These are phyloP conservation scores for Cephus spinipes DNA, from an alignment of 2,888 invertebrate species.

Conservation along the genomic window DNA sequence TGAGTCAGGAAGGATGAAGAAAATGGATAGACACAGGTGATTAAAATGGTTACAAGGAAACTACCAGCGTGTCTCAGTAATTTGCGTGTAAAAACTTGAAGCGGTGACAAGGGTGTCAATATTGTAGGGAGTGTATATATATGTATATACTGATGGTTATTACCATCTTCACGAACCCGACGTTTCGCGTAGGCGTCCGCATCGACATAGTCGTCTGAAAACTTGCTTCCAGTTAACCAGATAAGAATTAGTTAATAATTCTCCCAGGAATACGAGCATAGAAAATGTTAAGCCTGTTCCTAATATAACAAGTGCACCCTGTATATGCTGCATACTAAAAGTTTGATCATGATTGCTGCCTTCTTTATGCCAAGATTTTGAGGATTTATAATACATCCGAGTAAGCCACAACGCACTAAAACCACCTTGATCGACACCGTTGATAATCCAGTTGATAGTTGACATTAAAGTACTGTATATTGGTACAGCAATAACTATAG, in stretches of 20 bases:
- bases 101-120: not conserved
- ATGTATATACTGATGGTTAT: not conserved
- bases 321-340: not conserved
- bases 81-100: not conserved
- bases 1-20: not conserved
- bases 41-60: not conserved
- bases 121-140: too few species aligned
- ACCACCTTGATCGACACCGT: not conserved
- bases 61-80: not conserved
- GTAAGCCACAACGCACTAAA: not conserved
- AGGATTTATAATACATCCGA: not conserved
- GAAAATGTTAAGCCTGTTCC: not conserved
- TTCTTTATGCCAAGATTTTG: not conserved
- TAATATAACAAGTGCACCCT: not conserved
- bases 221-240: not conserved
- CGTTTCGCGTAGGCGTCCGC: not conserved
- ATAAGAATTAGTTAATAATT: not conserved
- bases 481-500: not conserved
- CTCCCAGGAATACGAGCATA: not conserved
- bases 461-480: not conserved
- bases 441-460: not conserved
- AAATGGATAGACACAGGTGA: not conserved
- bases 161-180: not conserved
- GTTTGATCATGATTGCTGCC: not conserved
- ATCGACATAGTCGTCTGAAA: not conserved